Percentiles rank a stretch among this genome's conserved stretches.
Conservation (phyloP, 2,888 invertebrate genomes). For the Entomobrya multifasciata region DNA sequence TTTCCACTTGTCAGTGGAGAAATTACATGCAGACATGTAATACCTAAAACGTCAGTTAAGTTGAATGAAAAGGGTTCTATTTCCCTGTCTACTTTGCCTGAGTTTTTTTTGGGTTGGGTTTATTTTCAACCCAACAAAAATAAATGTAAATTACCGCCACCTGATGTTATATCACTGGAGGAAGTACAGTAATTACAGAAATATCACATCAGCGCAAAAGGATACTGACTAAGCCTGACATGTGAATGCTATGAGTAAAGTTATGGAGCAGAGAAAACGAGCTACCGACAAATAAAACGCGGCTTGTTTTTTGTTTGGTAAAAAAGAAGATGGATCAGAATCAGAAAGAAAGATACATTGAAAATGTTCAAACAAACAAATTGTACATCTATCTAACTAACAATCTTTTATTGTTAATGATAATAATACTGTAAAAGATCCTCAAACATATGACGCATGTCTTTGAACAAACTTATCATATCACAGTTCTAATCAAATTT, state of each 20-base stretch:
- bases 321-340: not conserved
- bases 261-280: not conserved
- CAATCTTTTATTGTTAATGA: not conserved
- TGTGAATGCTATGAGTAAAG: no score
- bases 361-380: slow-evolving; percentile 30
- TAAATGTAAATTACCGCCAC: not conserved
- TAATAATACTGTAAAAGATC: not conserved
- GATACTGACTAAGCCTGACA: slow-evolving; percentile 19
- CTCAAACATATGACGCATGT: slow-evolving; percentile 36
- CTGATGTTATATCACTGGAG: not conserved
- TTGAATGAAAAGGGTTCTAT: slow-evolving; percentile 6
- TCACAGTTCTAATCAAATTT: not conserved
- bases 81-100: not conserved
- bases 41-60: not conserved
- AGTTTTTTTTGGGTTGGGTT: not conserved
- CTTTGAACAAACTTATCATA: slow-evolving; percentile 10
- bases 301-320: not conserved
- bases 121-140: not conserved
- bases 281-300: not conserved
- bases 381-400: not conserved
- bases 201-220: no score
- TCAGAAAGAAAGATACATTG: not conserved
- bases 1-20: slow-evolving; percentile 54
- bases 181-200: slow-evolving; percentile 23
- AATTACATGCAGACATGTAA: not conserved